Evolutionary conservation across 2,888 invertebrate species (phyloP).

Genomic region (Esperia sulphurella): DNA sequence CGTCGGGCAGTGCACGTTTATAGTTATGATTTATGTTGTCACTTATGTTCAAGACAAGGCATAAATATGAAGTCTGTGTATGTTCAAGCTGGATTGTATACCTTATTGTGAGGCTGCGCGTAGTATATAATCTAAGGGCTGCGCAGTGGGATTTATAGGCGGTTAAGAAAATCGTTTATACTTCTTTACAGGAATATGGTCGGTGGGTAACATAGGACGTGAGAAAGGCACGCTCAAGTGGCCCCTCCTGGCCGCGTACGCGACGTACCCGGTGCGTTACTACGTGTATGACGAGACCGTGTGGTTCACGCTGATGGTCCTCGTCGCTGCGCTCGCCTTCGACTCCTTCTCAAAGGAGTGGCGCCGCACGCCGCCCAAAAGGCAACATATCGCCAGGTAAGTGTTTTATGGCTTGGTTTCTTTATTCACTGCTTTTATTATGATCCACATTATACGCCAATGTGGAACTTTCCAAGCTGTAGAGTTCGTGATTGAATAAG

Average conservation of each 20-base stretch:
- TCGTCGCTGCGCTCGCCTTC: conserved; percentile 84
- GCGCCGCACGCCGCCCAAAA: conserved; percentile 82
- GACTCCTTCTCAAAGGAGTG: conserved; percentile 89
- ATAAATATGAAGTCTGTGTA: too few species aligned
- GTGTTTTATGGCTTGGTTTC: conserved; percentile 2
- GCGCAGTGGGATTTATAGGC: too few species aligned
- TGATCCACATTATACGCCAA: too few species aligned
- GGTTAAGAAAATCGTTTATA: conserved; percentile 18
- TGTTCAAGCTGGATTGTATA: too few species aligned
- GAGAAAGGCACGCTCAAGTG: conserved; percentile 86
- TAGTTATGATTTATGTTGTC: too few species aligned
- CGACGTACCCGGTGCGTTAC: conserved; percentile 83
- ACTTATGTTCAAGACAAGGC: too few species aligned
- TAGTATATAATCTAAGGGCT: too few species aligned
- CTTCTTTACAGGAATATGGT: conserved; percentile 86
- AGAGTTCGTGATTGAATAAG: too few species aligned
- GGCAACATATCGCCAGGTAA: conserved; percentile 54
- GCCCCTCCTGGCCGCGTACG: conserved; percentile 84
- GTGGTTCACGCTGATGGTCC: conserved; percentile 83
- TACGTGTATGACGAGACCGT: conserved; percentile 86
- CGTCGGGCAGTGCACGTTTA: too few species aligned
- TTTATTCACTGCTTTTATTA: too few species aligned
- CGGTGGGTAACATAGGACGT: conserved; percentile 93
- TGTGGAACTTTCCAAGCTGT: too few species aligned
- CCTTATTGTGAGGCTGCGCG: too few species aligned